phyloP scores from a whole-genome alignment of 1,140 invertebrate species.

The Pogonomyrmex barbatus region DNA sequence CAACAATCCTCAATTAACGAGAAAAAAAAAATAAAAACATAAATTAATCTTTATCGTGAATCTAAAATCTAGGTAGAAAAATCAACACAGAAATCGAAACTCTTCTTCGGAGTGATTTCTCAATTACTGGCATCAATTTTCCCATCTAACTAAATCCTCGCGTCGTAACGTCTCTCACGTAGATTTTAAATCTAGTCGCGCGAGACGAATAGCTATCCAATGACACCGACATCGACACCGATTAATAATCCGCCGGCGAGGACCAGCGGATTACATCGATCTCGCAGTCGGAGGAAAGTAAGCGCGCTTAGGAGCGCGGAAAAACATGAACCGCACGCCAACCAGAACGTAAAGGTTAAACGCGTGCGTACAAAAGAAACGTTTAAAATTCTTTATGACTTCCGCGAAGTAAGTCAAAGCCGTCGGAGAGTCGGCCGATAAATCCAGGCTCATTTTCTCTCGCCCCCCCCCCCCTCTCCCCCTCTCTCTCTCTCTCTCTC shows the following conservation, averaged over 20 bases:
- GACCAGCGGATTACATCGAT: background rate
- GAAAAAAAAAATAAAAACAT: background rate
- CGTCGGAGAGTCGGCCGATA: background rate
- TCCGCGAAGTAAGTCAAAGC: slow-evolving; percentile 55
- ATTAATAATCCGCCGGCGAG: slow-evolving; percentile 29
- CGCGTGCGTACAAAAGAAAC: slow-evolving; percentile 37
- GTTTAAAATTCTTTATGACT: slow-evolving; percentile 57
- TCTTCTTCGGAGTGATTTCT: too few relatives aligned
- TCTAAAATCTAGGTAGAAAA: background rate
- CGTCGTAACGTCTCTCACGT: background rate
- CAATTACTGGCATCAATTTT: too few relatives aligned
- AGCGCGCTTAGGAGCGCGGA: slow-evolving; percentile 11
- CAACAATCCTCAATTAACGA: background rate
- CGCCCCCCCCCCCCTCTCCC: background rate
- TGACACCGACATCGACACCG: background rate
- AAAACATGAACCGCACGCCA: slow-evolving; percentile 19
- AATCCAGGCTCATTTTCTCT: slow-evolving; percentile 7
- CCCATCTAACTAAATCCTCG: too few relatives aligned
- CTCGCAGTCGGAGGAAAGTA: slow-evolving; percentile 47
- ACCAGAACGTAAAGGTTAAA: slow-evolving; percentile 59
- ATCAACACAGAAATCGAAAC: too few relatives aligned
- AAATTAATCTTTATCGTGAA: background rate
- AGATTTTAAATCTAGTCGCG: background rate
- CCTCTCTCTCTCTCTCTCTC: background rate
- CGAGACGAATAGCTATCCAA: background rate